Evolutionary conservation across 2,113 vertebrate species (phyloP).

Genomic region (Sceloporus undulatus): DNA sequence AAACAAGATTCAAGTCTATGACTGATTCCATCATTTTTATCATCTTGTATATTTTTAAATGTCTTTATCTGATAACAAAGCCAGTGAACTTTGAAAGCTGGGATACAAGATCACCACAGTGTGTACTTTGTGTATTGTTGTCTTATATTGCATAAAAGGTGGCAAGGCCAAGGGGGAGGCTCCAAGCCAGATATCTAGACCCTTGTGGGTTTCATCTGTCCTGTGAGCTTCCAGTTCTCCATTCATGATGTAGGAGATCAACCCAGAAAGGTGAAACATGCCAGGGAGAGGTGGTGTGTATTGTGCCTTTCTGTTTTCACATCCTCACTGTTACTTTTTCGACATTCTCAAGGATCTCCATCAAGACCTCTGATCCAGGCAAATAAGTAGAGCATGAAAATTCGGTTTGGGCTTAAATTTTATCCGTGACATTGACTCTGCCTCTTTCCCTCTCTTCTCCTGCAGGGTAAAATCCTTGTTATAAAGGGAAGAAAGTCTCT

Average conservation of each 20-base stretch:
- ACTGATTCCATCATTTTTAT: too few relatives aligned
- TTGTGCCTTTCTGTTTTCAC: conserved; percentile 39
- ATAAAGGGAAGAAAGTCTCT: conserved; percentile 51
- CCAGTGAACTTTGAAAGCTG: too few relatives aligned
- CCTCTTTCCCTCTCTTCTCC: conserved; percentile 60
- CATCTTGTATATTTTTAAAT: too few relatives aligned
- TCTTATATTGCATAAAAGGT: not conserved
- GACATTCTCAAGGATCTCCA: conserved; percentile 66
- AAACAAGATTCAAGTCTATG: too few relatives aligned
- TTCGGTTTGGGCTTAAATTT: conserved; percentile 73
- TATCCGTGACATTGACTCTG: conserved; percentile 69
- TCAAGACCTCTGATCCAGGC: conserved; percentile 65
- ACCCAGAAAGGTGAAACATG: not conserved
- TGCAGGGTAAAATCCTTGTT: conserved; percentile 54
- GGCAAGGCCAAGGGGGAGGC: too few relatives aligned
- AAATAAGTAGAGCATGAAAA: conserved; percentile 80
- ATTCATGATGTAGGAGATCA: not conserved
- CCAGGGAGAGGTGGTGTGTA: not conserved
- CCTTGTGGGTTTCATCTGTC: not conserved
- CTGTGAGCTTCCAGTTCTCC: not conserved
- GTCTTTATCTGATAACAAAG: too few relatives aligned
- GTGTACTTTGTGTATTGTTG: too few relatives aligned
- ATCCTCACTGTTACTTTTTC: conserved; percentile 61
- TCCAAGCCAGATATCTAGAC: not conserved
- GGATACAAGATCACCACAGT: too few relatives aligned